A percentile compares a stretch with the other conserved stretches of the same genome.
These are phyloP conservation scores for Orycteropus afer DNA, from an alignment of 2,113 vertebrate genomes.

Conservation along the genomic window DNA sequence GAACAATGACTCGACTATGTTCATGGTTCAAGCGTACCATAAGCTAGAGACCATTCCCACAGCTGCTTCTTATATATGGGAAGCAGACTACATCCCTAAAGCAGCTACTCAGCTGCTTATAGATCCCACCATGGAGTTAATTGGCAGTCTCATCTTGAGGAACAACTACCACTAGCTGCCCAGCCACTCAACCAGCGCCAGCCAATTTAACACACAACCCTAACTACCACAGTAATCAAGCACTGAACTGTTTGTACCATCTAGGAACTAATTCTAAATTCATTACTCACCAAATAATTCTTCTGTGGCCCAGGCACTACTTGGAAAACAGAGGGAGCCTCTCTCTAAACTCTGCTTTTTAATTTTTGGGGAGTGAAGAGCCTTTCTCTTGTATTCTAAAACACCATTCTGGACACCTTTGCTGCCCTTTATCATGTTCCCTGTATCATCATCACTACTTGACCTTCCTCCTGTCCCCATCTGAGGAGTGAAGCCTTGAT, in stretches of 20 bases:
- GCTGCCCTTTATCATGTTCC: background rate
- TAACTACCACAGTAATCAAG: too few species aligned
- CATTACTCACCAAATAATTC: background rate
- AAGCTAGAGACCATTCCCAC: too few species aligned
- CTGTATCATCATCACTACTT: background rate
- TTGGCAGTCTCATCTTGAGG: too few species aligned
- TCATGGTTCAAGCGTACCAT: too few species aligned
- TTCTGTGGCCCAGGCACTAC: background rate
- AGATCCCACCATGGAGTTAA: too few species aligned
- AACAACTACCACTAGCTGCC: too few species aligned
- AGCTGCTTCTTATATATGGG: too few species aligned
- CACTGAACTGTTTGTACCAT: background rate
- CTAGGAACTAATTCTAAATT: background rate
- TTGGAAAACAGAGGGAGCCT: background rate
- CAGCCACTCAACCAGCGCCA: too few species aligned
- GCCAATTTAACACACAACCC: too few species aligned
- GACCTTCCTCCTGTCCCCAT: background rate
- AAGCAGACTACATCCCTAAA: too few species aligned
- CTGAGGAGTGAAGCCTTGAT: background rate
- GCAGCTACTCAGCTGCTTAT: too few species aligned
- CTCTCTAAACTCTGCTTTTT: background rate
- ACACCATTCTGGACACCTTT: background rate
- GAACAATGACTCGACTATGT: too few species aligned
- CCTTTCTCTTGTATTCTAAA: background rate
- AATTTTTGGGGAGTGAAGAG: background rate